A percentile compares a stretch with the other conserved stretches of the same genome.
phyloP scores from a whole-genome alignment of 1,140 invertebrate species.

The Drosophila ohnishii region DNA sequence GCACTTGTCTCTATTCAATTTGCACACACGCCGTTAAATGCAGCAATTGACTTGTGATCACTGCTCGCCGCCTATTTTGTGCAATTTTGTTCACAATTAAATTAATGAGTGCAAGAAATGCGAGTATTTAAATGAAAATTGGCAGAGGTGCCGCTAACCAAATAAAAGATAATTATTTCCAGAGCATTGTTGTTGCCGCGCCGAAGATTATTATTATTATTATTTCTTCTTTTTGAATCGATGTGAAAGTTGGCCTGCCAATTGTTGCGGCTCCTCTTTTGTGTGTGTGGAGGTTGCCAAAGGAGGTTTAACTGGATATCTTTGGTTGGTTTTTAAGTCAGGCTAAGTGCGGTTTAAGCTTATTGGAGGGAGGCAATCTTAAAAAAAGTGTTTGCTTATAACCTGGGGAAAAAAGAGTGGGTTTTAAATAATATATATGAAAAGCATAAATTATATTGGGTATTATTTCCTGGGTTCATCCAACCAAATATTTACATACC shows the following conservation, averaged over 20 bases:
- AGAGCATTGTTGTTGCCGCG: constrained; percentile 6
- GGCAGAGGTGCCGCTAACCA: constrained; percentile 19
- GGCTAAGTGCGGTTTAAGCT: constrained; percentile 32
- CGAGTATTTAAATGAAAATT: constrained; percentile 52
- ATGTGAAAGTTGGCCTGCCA: constrained; percentile 59
- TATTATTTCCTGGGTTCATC: neutral
- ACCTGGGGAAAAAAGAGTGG: neutral
- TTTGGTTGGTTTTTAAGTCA: constrained; percentile 6
- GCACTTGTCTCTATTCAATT: constrained; percentile 48
- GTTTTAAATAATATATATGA: neutral
- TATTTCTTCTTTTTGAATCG: constrained; percentile 38
- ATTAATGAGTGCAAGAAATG: constrained; percentile 50
- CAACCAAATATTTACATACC: neutral
- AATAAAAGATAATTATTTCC: constrained; percentile 27
- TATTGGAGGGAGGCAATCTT: constrained; percentile 3
- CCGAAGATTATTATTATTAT: constrained; percentile 15
- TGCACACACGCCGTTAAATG: constrained; percentile 32
- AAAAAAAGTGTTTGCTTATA: neutral
- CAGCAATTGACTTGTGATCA: constrained; percentile 40
- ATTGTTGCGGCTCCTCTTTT: constrained; percentile 39
- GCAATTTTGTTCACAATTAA: constrained; percentile 54
- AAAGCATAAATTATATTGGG: too few species aligned
- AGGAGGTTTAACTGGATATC: constrained; percentile 41
- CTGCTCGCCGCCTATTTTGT: constrained; percentile 30
- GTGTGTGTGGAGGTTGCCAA: constrained; percentile 4